These are phyloP conservation scores for Atta colombica DNA, from an alignment of 1,140 invertebrate species.

Conservation along the genomic window DNA sequence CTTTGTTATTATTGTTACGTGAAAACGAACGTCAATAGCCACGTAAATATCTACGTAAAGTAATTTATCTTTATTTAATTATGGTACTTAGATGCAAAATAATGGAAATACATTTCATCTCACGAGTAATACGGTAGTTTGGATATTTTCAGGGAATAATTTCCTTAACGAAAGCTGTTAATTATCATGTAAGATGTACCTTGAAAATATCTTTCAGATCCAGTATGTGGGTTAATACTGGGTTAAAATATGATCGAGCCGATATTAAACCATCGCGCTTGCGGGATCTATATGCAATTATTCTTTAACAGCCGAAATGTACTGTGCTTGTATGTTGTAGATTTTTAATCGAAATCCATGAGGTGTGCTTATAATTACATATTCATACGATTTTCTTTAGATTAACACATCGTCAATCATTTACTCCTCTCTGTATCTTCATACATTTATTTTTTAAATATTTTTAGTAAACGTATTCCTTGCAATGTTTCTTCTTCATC, in stretches of 20 bases:
- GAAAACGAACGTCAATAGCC: neutral
- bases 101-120: neutral
- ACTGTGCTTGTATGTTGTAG: neutral
- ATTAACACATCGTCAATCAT: conserved; percentile 44
- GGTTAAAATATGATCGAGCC: conserved; percentile 31
- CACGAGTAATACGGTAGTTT: conserved; percentile 9
- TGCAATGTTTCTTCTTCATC: neutral
- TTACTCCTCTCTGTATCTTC: neutral
- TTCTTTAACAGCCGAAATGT: conserved; percentile 7
- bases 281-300: conserved; percentile 15
- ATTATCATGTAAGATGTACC: conserved; percentile 59
- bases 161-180: conserved; percentile 53
- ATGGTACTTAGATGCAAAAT: neutral
- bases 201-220: neutral
- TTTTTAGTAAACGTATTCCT: neutral
- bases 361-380: conserved; percentile 7
- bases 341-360: conserved; percentile 30
- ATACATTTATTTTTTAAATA: neutral
- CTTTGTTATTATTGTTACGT: neutral
- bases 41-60: neutral
- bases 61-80: conserved; percentile 42
- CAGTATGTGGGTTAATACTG: conserved; percentile 51
- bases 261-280: conserved; percentile 45
- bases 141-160: conserved; percentile 22
- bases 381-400: neutral